Base-by-base conservation (phyloP, 2,113 vertebrate genomes). In the Neolamprologus brichardi region DNA sequence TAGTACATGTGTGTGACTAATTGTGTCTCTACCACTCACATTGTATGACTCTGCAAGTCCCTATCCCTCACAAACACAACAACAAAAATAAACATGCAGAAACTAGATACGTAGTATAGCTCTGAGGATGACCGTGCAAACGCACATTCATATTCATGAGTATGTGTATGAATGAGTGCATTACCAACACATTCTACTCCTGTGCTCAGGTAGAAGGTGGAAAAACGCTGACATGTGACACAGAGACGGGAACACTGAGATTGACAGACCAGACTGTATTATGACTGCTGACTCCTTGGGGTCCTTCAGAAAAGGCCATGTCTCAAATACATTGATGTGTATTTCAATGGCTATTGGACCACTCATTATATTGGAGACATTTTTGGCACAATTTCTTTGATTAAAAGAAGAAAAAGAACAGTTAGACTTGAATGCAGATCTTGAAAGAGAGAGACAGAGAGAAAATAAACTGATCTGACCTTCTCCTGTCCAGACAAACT, bases 191-290 rank as follows among this genome's bases (percentile, higher is more conserved):
- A 28, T 70, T 41, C n/a, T 4, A 41, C 64, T 46, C 20, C 17
- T 87, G 83, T 81, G 79, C 75, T 77, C 81, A 78, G 75, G 53
- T 28, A 23, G 64, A 62, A 30, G 39, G 53, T 70, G 56, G 82
- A 79, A 32, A 37, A 78, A 64, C 84, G 83, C 62, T 93, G 89
- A 92, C 82, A 28, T 82, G 17, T 92, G 81, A 89, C 30, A 56
- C 46, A 58, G 49, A 62, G 83, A 89, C 7, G 53, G 79, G 75
- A 81, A 90, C 84, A 85, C 9, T 85, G 41, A 89, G 92, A 95
- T 41, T 89, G 93, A 93, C 85, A 91, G 92, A 23, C 51, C 83
- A 88, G 88, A 90, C 91, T 82, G 81, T 89, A 92, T 95, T 94
- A 88, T 95, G 89, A 85, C 78, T 64, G 84, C 79, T 8, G 41